phyloP scores from a whole-genome alignment of 1,140 invertebrate species.

The Cydia strobilella region DNA sequence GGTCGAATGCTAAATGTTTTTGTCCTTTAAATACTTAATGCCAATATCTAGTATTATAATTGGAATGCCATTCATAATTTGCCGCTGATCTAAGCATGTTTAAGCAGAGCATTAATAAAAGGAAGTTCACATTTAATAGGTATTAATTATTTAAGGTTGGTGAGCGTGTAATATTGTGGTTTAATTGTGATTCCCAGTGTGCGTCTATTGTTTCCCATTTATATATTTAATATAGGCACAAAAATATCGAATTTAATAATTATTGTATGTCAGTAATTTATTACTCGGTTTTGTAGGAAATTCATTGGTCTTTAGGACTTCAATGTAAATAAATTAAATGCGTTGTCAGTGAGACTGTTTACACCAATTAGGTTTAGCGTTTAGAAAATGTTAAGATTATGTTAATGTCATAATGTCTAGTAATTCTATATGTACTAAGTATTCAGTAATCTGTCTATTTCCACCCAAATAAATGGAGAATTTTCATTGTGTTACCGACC shows the following conservation, averaged over 20 bases:
- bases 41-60: neutral
- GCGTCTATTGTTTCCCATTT: neutral
- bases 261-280: slow-evolving; percentile 13
- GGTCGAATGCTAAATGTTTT: neutral
- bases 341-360: slow-evolving; percentile 25
- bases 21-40: no score
- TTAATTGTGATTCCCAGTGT: slow-evolving; percentile 9
- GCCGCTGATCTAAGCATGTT: neutral
- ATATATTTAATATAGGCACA: slow-evolving; percentile 17
- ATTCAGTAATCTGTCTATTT: neutral
- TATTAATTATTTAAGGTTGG: neutral
- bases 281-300: neutral
- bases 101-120: neutral
- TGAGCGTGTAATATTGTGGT: neutral
- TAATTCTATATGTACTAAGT: neutral
- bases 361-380: slow-evolving; percentile 28
- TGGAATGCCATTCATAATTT: neutral
- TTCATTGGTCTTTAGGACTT: slow-evolving; percentile 5
- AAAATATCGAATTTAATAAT: slow-evolving; percentile 32
- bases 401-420: no score
- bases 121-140: neutral
- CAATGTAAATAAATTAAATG: slow-evolving; percentile 7
- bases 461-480: neutral
- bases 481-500: neutral
- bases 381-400: slow-evolving; percentile 6